Percentiles rank a stretch among this genome's conserved stretches.
Evolutionary conservation across 2,113 vertebrate species (phyloP).

Genomic region (Brachyhypopomus occidentalis): DNA sequence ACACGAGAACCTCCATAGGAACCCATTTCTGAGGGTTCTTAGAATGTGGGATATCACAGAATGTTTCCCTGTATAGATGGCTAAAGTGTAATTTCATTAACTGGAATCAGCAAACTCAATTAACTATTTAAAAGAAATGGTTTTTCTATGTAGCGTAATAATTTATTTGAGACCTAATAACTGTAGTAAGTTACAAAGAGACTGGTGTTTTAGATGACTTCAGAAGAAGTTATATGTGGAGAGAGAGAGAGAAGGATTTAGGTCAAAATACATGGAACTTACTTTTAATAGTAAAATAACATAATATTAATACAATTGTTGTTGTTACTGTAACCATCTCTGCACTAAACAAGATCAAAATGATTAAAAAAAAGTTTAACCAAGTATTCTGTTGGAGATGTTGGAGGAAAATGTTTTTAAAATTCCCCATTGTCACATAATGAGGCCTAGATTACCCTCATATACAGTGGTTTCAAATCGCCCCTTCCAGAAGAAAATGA

Average conservation of each 20-base stretch:
- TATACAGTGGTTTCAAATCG: constrained; percentile 34
- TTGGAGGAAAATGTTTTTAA: constrained; percentile 25
- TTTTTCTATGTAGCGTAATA: not conserved
- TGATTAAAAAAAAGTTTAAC: not conserved
- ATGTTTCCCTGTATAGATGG: not conserved
- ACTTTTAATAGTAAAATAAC: no score
- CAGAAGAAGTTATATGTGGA: not conserved
- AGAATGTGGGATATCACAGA: not conserved
- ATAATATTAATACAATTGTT: no score
- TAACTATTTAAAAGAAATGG: not conserved
- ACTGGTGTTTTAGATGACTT: not conserved
- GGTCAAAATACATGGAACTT: no score
- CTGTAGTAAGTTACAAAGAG: not conserved
- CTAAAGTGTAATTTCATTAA: not conserved
- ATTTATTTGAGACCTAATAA: not conserved
- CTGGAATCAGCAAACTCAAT: not conserved
- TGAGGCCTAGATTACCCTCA: constrained; percentile 34
- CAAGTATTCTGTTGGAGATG: not conserved
- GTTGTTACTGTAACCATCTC: not conserved
- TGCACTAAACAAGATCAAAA: no score
- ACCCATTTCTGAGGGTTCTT: constrained; percentile 22
- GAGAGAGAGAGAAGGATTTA: not conserved
- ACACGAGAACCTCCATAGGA: constrained; percentile 13
- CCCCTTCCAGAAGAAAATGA: constrained; percentile 19
- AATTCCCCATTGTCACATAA: constrained; percentile 37